These are phyloP conservation scores for Varanus komodoensis DNA, from an alignment of 2,113 vertebrate species.

Conservation along the genomic window DNA sequence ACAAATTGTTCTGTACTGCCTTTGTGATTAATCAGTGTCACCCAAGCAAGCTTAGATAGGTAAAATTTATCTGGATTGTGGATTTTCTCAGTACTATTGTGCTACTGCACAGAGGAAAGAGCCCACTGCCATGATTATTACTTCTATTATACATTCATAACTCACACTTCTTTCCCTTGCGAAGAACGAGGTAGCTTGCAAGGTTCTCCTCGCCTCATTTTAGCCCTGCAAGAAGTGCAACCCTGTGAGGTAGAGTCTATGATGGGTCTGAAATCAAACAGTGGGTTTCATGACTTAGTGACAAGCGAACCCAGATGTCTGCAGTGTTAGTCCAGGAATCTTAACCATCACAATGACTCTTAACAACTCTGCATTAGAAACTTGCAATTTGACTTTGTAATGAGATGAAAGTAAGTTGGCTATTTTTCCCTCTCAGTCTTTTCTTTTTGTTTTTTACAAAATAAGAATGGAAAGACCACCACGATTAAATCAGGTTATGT, in stretches of 20 bases:
- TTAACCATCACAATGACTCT: no score
- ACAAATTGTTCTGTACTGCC: not conserved
- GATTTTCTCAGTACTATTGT: not conserved
- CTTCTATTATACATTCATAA: no score
- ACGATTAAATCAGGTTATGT: not conserved
- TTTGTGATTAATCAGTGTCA: not conserved
- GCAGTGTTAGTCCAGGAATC: no score
- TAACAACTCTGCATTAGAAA: not conserved
- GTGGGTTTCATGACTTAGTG: no score
- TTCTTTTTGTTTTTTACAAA: not conserved
- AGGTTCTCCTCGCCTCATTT: no score
- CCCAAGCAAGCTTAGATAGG: not conserved
- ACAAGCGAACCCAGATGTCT: no score
- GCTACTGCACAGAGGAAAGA: not conserved
- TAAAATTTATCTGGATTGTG: not conserved
- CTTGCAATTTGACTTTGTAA: constrained; percentile 36
- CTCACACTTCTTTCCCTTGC: no score
- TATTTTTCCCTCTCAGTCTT: not conserved
- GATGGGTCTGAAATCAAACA: no score
- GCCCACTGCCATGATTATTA: no score
- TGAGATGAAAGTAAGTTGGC: not conserved
- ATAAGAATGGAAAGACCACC: not conserved
- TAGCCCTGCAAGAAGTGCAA: no score
- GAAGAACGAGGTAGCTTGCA: no score
- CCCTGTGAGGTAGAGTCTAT: no score